A percentile compares a stretch with the other conserved stretches of the same genome.
Conservation (phyloP, 2,888 invertebrate species). For the Tenthredo distinguenda region DNA sequence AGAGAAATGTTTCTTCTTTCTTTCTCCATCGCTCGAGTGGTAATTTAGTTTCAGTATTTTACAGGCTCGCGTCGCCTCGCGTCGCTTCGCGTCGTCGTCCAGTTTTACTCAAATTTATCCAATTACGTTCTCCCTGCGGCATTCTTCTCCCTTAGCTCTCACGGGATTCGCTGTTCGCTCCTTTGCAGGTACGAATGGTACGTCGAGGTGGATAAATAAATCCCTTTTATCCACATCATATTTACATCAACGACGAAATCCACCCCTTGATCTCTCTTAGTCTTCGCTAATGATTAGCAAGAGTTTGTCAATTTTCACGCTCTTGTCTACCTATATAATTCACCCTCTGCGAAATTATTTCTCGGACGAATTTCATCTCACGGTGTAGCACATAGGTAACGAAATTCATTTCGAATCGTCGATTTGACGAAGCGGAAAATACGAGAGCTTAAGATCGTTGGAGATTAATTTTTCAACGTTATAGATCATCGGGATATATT, state of each 20-base stretch:
- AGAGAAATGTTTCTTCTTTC: not conserved
- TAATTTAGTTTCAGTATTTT: constrained; percentile 34
- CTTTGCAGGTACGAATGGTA: not conserved
- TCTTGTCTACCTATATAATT: not conserved
- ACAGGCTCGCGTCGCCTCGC: not conserved
- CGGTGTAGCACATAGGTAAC: not conserved
- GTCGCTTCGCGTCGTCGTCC: not conserved
- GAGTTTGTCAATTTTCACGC: not conserved
- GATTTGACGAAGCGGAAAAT: not conserved
- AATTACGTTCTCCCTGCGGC: not conserved
- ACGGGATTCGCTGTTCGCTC: not conserved
- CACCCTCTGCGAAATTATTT: not conserved
- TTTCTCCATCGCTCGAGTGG: not conserved
- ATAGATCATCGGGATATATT: constrained; percentile 2
- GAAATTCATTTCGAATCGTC: not conserved
- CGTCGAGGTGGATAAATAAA: not conserved
- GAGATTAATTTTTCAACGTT: not conserved
- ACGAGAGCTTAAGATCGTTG: not conserved
- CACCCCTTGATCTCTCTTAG: not conserved
- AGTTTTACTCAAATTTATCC: constrained; percentile 31
- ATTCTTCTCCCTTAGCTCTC: not conserved
- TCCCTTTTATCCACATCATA: not conserved
- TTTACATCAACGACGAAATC: not conserved
- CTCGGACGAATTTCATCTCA: not conserved
- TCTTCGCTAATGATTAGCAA: constrained; percentile 11